A percentile compares a stretch with the other conserved stretches of the same genome.
Conservation (phyloP, 1,140 invertebrate species). For the Tribolium castaneum region DNA sequence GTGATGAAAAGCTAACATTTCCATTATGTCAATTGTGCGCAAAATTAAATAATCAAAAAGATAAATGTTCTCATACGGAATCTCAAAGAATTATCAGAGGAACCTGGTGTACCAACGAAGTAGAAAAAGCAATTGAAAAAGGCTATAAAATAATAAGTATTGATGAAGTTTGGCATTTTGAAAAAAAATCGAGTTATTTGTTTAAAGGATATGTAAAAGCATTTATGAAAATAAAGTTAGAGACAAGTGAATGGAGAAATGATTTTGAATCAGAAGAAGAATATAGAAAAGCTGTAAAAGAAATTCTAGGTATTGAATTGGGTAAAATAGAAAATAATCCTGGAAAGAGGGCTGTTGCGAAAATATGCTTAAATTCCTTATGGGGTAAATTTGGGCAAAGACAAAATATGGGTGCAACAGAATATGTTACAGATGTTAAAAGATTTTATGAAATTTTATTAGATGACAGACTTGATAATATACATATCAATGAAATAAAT, state of each 20-base stretch:
- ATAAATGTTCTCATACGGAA: conserved; percentile 3
- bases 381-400: too few relatives aligned
- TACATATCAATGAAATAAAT: too few relatives aligned
- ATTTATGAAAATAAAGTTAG: conserved; percentile 42
- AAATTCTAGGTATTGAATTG: conserved; percentile 37
- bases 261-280: neutral
- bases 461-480: too few relatives aligned
- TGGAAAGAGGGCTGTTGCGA: too few relatives aligned
- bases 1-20: neutral
- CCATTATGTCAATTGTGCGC: conserved; percentile 10
- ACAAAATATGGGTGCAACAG: too few relatives aligned
- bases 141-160: conserved; percentile 37
- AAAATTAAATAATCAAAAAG: conserved; percentile 8
- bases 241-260: conserved; percentile 18
- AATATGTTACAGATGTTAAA: too few relatives aligned
- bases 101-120: conserved; percentile 27
- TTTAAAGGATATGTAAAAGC: conserved; percentile 37
- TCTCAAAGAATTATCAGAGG: neutral
- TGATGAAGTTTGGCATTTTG: conserved; percentile 40
- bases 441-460: too few relatives aligned
- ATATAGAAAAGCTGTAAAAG: conserved; percentile 33
- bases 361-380: too few relatives aligned
- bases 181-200: conserved; percentile 34
- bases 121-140: conserved; percentile 30
- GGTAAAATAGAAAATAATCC: conserved; percentile 6